Conservation (phyloP, 1,140 invertebrate species). For the Philopotamus ludificatus region DNA sequence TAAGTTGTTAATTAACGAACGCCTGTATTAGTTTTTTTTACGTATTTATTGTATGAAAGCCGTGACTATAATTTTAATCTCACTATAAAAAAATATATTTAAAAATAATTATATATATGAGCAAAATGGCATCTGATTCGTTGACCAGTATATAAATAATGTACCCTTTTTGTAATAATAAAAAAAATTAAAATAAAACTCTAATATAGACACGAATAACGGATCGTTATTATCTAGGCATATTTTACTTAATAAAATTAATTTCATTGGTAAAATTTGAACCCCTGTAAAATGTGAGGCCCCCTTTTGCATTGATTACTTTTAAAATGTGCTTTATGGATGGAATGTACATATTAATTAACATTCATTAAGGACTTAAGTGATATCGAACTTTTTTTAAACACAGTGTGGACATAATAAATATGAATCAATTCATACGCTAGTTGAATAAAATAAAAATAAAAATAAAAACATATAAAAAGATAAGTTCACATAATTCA, state of each 20-base stretch:
- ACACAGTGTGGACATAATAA: too few relatives aligned
- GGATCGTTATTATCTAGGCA: too few relatives aligned
- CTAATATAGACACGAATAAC: too few relatives aligned
- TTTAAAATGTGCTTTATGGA: conserved; percentile 12
- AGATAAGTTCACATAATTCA: not conserved
- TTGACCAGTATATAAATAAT: not conserved
- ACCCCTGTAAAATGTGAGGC: too few relatives aligned
- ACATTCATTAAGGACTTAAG: too few relatives aligned
- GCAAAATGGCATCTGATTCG: conserved; percentile 22
- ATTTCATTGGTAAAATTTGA: too few relatives aligned
- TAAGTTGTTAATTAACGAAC: conserved; percentile 26
- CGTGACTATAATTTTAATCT: conserved; percentile 17
- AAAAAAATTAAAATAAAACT: too few relatives aligned
- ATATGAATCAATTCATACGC: too few relatives aligned
- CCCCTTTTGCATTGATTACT: not conserved
- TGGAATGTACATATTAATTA: conserved; percentile 22
- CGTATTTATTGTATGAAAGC: conserved; percentile 24
- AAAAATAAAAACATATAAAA: conserved; percentile 3
- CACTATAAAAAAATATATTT: conserved; percentile 27
- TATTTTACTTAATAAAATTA: too few relatives aligned
- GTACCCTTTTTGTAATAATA: not conserved
- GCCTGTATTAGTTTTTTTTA: conserved; percentile 22
- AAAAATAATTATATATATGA: conserved; percentile 20
- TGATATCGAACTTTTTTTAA: too few relatives aligned
- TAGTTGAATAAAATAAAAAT: too few relatives aligned